Evolutionary conservation across 2,888 invertebrate species (phyloP).

Genomic region (Chymomyza procnemis): DNA sequence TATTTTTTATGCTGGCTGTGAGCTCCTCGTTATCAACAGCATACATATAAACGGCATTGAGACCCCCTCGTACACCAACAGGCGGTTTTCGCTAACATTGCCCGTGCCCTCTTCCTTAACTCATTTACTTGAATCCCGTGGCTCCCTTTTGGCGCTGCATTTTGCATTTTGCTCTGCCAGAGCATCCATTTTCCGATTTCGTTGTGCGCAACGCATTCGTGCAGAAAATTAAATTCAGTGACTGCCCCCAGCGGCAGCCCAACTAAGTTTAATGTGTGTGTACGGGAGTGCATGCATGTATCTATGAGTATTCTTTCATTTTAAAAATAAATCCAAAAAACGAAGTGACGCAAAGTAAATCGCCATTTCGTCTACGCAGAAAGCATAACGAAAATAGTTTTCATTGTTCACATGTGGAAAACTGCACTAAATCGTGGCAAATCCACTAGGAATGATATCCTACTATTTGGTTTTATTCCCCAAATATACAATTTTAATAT

Average conservation of each 20-base stretch:
- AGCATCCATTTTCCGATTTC: conserved; percentile 47
- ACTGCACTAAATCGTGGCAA: background rate
- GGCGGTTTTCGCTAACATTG: background rate
- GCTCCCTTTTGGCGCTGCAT: background rate
- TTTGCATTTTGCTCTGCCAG: background rate
- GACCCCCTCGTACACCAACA: background rate
- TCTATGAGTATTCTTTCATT: background rate
- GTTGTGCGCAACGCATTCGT: conserved; percentile 53
- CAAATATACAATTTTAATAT: too few relatives aligned
- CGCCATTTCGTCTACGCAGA: background rate
- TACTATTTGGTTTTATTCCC: too few relatives aligned
- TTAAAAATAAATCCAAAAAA: too few relatives aligned
- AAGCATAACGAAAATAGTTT: background rate
- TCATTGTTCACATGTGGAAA: background rate
- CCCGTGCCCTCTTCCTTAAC: conserved; percentile 1
- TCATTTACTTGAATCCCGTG: conserved; percentile 2
- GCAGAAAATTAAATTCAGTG: conserved; percentile 70
- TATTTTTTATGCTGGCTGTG: conserved; percentile 1
- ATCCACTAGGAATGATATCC: background rate
- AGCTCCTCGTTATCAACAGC: background rate
- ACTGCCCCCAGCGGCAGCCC: conserved; percentile 11
- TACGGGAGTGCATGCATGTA: background rate
- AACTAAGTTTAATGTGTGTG: conserved; percentile 4
- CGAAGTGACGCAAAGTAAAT: conserved; percentile 6
- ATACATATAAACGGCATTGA: background rate